Evolutionary conservation across 2,113 vertebrate genomes (phyloP), one percentile per base, ranked within the genome.

Genomic region (Gymnocephalus cernua): DNA sequence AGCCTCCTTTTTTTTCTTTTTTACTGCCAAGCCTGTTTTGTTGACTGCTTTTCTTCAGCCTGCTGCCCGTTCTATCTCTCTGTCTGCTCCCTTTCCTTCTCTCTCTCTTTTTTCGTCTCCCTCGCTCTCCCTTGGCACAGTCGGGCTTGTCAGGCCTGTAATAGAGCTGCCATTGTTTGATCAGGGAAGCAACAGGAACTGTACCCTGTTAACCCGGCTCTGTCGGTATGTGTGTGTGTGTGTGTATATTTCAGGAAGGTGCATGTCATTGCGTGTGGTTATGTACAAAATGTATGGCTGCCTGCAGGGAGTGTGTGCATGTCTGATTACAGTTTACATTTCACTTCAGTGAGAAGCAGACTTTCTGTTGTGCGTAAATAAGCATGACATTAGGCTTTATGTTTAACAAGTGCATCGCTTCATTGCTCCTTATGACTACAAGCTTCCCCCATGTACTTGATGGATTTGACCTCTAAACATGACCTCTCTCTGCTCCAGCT

Each of bases 81-180:
- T 80, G 81, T 88, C 85, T 89, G 70, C 79, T 82, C 74, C 48
- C 62, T 69, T 82, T 86, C 71, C 74, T 81, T 72, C 51, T n/a
- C 29, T 25, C 78, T 82, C 80, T 88, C 69, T 75, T 61, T 84
- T 44, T 80, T 45, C 27, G 4, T 83, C 32, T 77, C 74, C 68
- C 62, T 50, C 70, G 74, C 69, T 78, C 66, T 85, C 89, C 70
- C 84, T 82, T 77, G 64, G 87, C 88, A 90, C 83, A 90, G 87
- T 92, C 91, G 88, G 82, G 90, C 85, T 93, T 92, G 92, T 93
- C 86, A 88, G 92, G 89, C 70, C 89, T 92, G 92, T 94, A 94
- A 95, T 93, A 94, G 85, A 95, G 93, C 91, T 88, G 80, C 90
- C 89, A 95, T 95, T 95, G 93, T 95, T 93, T 91, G 87, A 92